A percentile compares a stretch with the other conserved stretches of the same genome.
These are phyloP conservation scores for Eupristina koningsbergeri DNA, from an alignment of 1,140 invertebrate species.

Conservation along the genomic window DNA sequence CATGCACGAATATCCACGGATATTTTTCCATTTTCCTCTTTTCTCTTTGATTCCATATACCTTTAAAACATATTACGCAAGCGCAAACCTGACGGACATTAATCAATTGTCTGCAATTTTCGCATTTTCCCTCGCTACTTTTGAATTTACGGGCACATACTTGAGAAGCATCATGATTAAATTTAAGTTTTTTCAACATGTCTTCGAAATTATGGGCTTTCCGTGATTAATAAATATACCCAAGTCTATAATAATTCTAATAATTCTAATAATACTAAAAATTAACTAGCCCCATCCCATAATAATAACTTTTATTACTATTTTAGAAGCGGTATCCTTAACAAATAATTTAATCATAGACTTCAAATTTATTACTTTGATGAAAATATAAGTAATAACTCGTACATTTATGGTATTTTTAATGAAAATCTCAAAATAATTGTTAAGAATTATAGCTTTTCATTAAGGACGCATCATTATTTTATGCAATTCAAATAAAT, in stretches of 20 bases:
- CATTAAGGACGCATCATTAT: neutral
- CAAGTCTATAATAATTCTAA: neutral
- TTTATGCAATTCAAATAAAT: neutral
- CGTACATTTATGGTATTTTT: neutral
- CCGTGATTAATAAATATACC: neutral
- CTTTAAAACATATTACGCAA: neutral
- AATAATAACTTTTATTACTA: neutral
- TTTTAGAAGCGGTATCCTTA: constrained; percentile 25
- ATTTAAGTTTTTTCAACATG: neutral
- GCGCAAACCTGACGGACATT: neutral
- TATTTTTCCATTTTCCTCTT: constrained; percentile 1
- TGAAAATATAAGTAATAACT: neutral
- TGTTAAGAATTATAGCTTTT: neutral
- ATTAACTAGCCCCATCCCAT: neutral
- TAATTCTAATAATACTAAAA: neutral
- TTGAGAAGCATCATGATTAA: neutral
- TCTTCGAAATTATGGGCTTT: neutral
- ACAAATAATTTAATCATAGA: constrained; percentile 31
- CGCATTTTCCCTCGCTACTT: constrained; percentile 3
- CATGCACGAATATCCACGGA: neutral
- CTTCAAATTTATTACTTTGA: constrained; percentile 13
- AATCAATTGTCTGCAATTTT: constrained; percentile 47
- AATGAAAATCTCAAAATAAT: neutral
- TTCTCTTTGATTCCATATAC: neutral
- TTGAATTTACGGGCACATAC: neutral